These are phyloP conservation scores for Exaiptasia diaphana DNA, from an alignment of 64 coral and sea anemone genomes.

Conservation along the genomic window DNA sequence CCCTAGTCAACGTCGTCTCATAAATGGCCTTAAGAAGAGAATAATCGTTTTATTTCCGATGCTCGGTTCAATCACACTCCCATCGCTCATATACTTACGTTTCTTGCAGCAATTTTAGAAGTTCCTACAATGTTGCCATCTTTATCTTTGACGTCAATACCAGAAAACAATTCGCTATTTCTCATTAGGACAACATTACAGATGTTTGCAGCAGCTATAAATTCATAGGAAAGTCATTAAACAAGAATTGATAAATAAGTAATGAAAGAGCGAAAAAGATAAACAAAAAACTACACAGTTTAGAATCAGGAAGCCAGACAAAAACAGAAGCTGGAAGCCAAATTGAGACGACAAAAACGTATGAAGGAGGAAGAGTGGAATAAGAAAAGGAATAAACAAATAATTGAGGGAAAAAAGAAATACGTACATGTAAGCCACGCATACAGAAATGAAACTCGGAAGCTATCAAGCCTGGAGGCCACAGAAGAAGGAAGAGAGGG, in stretches of 20 bases:
- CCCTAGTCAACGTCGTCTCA: constrained; percentile 88
- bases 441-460: too few relatives aligned
- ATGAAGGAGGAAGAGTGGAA: not conserved
- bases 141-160: constrained; percentile 85
- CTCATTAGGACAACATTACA: constrained; percentile 93
- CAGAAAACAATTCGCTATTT: constrained; percentile 85
- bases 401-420: too few relatives aligned
- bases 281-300: not conserved
- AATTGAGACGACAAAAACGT: not conserved
- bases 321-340: not conserved
- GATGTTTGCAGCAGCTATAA: constrained; percentile 83
- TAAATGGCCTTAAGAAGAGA: constrained; percentile 68
- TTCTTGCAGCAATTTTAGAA: constrained; percentile 84
- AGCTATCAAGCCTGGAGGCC: too few relatives aligned
- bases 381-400: too few relatives aligned
- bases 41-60: not conserved
- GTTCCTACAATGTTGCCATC: constrained; percentile 71
- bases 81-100: constrained; percentile 11
- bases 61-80: not conserved
- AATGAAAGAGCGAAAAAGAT: not conserved
- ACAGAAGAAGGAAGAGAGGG: too few relatives aligned
- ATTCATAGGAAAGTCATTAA: constrained; percentile 1
- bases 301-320: not conserved
- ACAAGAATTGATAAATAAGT: not conserved
- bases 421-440: too few relatives aligned